These are phyloP conservation scores for Drosophila helvetica DNA, from an alignment of 2,888 invertebrate species.

Conservation along the genomic window DNA sequence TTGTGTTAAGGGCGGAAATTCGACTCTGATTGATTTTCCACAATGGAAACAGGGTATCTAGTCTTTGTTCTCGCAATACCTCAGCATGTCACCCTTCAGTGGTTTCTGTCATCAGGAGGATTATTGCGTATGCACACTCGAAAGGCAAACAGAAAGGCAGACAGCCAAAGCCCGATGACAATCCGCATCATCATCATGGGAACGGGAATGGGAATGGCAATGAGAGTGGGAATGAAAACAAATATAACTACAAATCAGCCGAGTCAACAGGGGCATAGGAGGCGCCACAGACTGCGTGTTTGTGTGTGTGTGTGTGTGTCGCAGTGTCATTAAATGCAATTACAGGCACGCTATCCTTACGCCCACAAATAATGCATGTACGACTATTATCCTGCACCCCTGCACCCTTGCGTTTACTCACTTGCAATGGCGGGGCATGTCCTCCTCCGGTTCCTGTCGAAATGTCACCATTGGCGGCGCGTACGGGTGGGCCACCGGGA, in stretches of 20 bases:
- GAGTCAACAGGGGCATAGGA: slow-evolving; percentile 26
- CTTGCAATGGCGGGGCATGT: slow-evolving; percentile 87
- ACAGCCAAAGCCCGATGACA: slow-evolving; percentile 54
- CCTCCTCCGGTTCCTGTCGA: slow-evolving; percentile 72
- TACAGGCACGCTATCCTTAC: slow-evolving; percentile 58
- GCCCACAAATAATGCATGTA: slow-evolving; percentile 25
- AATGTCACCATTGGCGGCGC: slow-evolving; percentile 87
- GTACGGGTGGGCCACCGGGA: slow-evolving; percentile 54
- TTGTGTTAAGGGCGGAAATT: too few relatives aligned
- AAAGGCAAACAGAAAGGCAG: slow-evolving; percentile 62
- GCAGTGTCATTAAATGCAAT: slow-evolving; percentile 63
- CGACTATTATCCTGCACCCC: too few relatives aligned
- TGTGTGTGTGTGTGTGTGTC: slow-evolving; percentile 42
- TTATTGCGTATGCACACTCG: slow-evolving; percentile 61
- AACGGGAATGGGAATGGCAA: neutral
- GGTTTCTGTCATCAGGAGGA: slow-evolving; percentile 49
- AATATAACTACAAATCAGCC: slow-evolving; percentile 67
- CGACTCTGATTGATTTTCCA: neutral
- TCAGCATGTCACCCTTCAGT: too few relatives aligned
- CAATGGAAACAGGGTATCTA: neutral
- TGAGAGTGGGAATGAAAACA: slow-evolving; percentile 36
- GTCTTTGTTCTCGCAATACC: neutral
- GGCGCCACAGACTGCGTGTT: slow-evolving; percentile 33
- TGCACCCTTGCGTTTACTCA: slow-evolving; percentile 66
- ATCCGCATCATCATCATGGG: slow-evolving; percentile 59